Evolutionary conservation across 2,797 vertebrate genomes (phyloP).

Genomic region (Muscicapa comitata): DNA sequence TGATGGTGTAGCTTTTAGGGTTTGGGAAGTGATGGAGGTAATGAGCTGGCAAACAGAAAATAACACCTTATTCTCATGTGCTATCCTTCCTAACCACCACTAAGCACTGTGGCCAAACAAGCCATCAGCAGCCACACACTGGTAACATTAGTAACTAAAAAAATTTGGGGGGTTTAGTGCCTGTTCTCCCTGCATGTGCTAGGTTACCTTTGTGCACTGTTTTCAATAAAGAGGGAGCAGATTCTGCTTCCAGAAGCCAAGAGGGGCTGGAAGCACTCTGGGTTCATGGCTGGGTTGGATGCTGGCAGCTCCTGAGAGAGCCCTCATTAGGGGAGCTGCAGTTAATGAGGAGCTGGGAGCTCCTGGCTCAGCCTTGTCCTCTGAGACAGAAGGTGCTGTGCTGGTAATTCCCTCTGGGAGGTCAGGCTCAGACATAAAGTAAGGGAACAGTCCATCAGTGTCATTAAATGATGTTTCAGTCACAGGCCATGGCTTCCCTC

Average conservation of each 20-base stretch:
- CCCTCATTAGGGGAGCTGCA: background rate
- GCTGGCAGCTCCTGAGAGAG: background rate
- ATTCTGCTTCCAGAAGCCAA: background rate
- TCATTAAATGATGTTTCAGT: background rate
- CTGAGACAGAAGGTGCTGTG: background rate
- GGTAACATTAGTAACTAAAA: background rate
- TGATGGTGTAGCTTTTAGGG: background rate
- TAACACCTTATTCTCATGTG: rapidly evolving
- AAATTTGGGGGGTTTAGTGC: background rate
- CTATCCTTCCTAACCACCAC: background rate
- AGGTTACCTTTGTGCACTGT: background rate
- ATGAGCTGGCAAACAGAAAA: background rate
- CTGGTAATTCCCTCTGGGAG: background rate
- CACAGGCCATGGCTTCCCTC: background rate
- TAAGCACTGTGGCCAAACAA: background rate
- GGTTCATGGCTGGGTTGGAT: background rate
- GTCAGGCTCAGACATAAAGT: background rate
- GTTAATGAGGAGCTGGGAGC: constrained; percentile 6
- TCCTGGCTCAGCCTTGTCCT: rapidly evolving
- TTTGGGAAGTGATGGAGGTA: background rate
- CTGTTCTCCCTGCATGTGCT: rapidly evolving
- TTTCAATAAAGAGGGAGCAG: background rate
- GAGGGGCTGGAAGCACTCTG: background rate
- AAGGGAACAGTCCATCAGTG: background rate
- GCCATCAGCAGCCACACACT: background rate